Evolutionary conservation across 1,140 invertebrate species (phyloP).

Genomic region (Luehdorfia chinensis): DNA sequence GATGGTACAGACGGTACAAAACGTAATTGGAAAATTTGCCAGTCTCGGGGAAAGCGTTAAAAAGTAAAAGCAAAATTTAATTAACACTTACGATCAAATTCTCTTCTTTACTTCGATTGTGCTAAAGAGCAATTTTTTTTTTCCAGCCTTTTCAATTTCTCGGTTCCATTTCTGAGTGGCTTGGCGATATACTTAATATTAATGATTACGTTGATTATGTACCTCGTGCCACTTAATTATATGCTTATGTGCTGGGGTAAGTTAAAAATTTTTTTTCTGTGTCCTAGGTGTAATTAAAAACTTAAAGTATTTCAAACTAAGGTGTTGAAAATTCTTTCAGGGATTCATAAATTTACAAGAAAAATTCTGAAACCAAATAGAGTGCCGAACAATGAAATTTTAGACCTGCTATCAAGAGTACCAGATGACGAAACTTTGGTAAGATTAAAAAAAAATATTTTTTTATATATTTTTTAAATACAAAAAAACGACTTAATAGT

Average conservation of each 20-base stretch:
- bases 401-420: conserved; percentile 96
- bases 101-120: not conserved
- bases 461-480: too few species aligned
- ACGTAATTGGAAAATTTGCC: conserved; percentile 93
- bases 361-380: conserved; percentile 94
- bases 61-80: conserved; percentile 81
- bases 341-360: conserved; percentile 95
- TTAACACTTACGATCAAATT: conserved; percentile 13
- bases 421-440: conserved; percentile 95
- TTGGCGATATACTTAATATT: conserved; percentile 88
- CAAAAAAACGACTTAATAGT: too few species aligned
- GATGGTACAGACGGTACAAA: conserved; percentile 93
- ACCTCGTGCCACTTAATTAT: conserved; percentile 92
- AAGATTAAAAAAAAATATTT: conserved; percentile 46
- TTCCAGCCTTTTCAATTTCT: conserved; percentile 95
- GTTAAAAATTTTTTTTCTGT: conserved; percentile 25
- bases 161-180: conserved; percentile 95
- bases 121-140: conserved; percentile 25
- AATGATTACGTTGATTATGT: conserved; percentile 86
- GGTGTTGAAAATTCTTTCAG: conserved; percentile 27
- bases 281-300: not conserved
- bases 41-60: conserved; percentile 92
- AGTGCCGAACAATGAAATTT: conserved; percentile 96
- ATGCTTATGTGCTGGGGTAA: conserved; percentile 94
- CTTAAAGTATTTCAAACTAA: conserved; percentile 17